These are phyloP conservation scores for Ceratina calcarata DNA, from an alignment of 1,140 invertebrate species.

Conservation along the genomic window DNA sequence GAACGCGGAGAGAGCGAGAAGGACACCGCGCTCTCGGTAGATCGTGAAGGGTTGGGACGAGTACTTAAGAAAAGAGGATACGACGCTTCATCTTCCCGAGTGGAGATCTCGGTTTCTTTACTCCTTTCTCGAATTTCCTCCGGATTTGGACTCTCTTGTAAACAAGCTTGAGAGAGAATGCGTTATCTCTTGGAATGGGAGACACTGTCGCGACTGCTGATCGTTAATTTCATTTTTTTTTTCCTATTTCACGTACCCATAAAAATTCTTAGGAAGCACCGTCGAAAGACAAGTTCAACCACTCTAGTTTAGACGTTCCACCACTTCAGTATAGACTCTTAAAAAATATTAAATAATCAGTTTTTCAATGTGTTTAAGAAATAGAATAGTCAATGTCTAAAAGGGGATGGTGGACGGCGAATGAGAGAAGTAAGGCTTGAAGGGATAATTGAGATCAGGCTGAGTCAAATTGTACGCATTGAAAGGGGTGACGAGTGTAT, in stretches of 20 bases:
- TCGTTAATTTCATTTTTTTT: conserved; percentile 1
- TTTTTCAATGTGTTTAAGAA: no score
- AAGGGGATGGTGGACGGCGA: no score
- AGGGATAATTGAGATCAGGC: no score
- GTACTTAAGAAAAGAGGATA: conserved; percentile 59
- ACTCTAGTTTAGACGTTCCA: no score
- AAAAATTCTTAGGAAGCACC: no score
- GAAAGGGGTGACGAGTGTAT: no score
- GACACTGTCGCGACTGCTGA: conserved; percentile 66
- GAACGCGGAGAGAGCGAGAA: neutral
- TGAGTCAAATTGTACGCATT: neutral
- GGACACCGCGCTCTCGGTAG: neutral
- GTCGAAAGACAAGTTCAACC: no score
- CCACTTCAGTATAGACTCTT: no score
- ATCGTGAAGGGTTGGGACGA: conserved; percentile 24
- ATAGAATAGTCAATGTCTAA: no score
- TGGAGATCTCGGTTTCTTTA: conserved; percentile 74
- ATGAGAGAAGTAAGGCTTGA: no score
- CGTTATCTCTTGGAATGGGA: conserved; percentile 70
- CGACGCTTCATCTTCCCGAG: conserved; percentile 76
- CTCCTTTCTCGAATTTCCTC: conserved; percentile 58
- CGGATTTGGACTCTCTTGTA: conserved; percentile 72
- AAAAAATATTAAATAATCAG: no score
- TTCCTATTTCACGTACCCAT: neutral
- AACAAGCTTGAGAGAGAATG: conserved; percentile 66